A percentile compares a stretch with the other conserved stretches of the same genome.
These are phyloP conservation scores for Paracentrotus lividus DNA, from an alignment of 53 echinoderm and acorn worm genomes.

Conservation along the genomic window DNA sequence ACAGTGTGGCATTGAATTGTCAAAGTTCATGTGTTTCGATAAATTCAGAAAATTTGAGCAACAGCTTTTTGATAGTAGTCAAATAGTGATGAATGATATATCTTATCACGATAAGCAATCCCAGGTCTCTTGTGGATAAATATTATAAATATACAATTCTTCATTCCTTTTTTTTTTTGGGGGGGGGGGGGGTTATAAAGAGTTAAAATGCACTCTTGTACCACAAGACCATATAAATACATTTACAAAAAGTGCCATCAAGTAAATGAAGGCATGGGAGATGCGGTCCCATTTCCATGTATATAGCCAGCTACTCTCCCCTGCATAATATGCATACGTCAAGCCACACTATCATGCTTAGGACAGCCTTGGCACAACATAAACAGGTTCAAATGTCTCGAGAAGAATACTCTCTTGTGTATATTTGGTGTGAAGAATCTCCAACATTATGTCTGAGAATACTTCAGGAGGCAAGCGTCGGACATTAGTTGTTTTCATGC, in stretches of 20 bases:
- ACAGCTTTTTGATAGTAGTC: too few species aligned
- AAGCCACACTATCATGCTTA: background rate
- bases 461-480: background rate
- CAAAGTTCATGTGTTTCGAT: background rate
- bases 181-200: too few species aligned
- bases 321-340: background rate
- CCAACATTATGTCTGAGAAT: background rate
- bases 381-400: background rate
- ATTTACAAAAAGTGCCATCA: background rate
- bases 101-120: too few species aligned
- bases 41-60: too few species aligned
- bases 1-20: background rate
- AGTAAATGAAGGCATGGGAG: background rate
- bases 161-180: too few species aligned
- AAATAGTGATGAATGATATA: too few species aligned
- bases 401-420: slow-evolving; percentile 6
- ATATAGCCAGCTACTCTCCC: background rate
- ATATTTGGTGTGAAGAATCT: background rate
- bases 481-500: background rate
- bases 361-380: background rate
- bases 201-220: background rate
- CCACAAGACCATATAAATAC: background rate
- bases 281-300: background rate
- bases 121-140: too few species aligned
- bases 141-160: too few species aligned